Evolutionary conservation across 2,797 vertebrate genomes (phyloP), one percentile per base, ranked within the genome.

Genomic region (Periophthalmus magnuspinnatus): DNA sequence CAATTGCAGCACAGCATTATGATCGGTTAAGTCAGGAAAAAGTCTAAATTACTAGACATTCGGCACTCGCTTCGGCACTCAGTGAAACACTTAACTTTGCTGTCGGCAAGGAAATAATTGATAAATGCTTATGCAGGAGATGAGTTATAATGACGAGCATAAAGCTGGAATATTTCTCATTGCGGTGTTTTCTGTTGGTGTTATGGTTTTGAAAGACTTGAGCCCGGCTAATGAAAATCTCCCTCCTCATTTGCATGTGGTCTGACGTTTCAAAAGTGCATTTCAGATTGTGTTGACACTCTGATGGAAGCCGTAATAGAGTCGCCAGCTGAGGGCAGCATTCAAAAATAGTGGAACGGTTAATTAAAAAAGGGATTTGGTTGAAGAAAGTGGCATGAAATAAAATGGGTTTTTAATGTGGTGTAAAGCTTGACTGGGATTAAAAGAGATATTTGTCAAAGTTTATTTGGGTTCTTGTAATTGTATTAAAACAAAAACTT

Each of bases 221-320:
- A 80, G 68, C 55, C 52, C 22, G 34, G 58, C 72, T 82, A 81
- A 86, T 87, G 77, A 86, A 84, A 88, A 89, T n/a, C 34, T 70
- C 75, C 1, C 76, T 73, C 72, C 76, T 73, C 72, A 87, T 89
- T 88, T 85, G 66, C 80, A 87, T 87, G 78, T 82, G 82, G 83
- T 81, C 74, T 77, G 76, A 84, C 81, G 79, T 83, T 88, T 90
- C 69, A 75, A 78, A 83, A 87, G 63, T 79, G 74, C 74, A 75
- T 68, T 81, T 81, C 68, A 70, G 68, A 74, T 78, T 83, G 67
- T 84, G 68, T 75, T 80, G 84, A 86, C 86, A 84, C 80, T 77
- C 76, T 64, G 71, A 83, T 71, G 62, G 82, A 77, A 83, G 83
- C 68, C 17, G 48, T 84, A 87, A 86, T 84, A 75, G 77, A 84